These are phyloP conservation scores for Volucella inflata DNA, from an alignment of 2,888 invertebrate species.

Conservation along the genomic window DNA sequence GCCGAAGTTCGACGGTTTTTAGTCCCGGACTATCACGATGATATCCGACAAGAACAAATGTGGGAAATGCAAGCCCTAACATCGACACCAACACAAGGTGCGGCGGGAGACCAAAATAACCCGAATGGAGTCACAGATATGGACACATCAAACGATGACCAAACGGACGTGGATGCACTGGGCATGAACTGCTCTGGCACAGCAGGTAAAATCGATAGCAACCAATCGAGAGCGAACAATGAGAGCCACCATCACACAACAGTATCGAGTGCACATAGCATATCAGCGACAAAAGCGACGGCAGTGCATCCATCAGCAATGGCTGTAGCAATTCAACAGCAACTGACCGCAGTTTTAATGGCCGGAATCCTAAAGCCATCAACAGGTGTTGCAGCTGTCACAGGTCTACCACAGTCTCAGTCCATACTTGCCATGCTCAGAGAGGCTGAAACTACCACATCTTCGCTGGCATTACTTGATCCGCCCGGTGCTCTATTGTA, in stretches of 20 bases:
- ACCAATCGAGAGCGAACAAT: conserved; percentile 67
- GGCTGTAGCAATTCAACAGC: conserved; percentile 82
- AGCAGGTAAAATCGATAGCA: conserved; percentile 78
- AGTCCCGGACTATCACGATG: conserved; percentile 95
- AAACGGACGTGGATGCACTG: conserved; percentile 81
- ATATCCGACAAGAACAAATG: conserved; percentile 95
- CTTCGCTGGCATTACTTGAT: conserved; percentile 82
- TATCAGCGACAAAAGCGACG: conserved; percentile 64
- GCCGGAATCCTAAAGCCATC: conserved; percentile 82
- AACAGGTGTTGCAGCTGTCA: conserved; percentile 80
- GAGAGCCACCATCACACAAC: conserved; percentile 68
- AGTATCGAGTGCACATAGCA: conserved; percentile 66
- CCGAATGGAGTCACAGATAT: conserved; percentile 82
- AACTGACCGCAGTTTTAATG: conserved; percentile 81
- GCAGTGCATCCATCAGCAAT: conserved; percentile 81
- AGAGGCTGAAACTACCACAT: conserved; percentile 81
- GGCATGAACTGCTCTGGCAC: conserved; percentile 81
- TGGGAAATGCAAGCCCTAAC: conserved; percentile 95
- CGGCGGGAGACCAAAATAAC: conserved; percentile 81
- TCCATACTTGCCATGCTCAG: conserved; percentile 79
- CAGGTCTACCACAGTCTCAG: conserved; percentile 80
- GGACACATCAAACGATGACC: conserved; percentile 82
- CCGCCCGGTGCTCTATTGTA: conserved; percentile 85
- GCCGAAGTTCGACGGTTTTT: conserved; percentile 92
- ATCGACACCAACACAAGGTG: conserved; percentile 82